A percentile compares a stretch with the other conserved stretches of the same genome.
These are phyloP conservation scores for Archilochus colubris DNA, from an alignment of 2,113 vertebrate genomes.

Conservation along the genomic window DNA sequence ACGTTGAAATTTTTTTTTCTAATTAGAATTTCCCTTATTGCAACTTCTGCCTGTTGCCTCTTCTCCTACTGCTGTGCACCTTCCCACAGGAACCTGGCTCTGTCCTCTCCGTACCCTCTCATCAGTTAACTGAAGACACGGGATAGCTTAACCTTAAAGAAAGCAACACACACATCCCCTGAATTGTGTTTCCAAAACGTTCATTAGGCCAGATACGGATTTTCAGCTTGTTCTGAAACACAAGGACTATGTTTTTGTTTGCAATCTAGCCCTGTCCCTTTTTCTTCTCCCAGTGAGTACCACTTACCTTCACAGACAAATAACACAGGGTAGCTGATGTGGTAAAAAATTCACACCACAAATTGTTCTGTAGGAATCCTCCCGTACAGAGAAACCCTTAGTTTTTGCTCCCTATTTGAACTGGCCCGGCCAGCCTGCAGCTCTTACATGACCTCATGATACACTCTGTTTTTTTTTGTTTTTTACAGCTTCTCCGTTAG, in stretches of 20 bases:
- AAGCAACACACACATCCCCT: background rate
- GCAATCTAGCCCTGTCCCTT: background rate
- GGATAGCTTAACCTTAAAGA: background rate
- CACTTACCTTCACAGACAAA: background rate
- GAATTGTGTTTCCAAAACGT: background rate
- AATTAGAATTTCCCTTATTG: background rate
- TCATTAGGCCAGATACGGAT: background rate
- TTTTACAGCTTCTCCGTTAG: background rate
- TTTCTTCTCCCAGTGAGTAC: background rate
- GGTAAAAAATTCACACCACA: background rate
- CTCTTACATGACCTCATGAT: rapidly evolving
- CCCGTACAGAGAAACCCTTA: rapidly evolving
- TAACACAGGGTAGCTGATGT: rapidly evolving
- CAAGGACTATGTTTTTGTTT: background rate
- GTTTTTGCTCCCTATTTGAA: background rate
- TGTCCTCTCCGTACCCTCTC: background rate
- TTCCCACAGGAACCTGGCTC: background rate
- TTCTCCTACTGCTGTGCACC: background rate
- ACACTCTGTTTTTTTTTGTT: background rate
- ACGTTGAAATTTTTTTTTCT: rapidly evolving
- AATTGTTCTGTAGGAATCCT: background rate
- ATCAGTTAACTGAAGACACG: background rate
- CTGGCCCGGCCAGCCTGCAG: rapidly evolving
- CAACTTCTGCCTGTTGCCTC: background rate
- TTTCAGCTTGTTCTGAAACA: background rate